These are phyloP conservation scores for Eurytoma adleriae DNA, from an alignment of 2,888 invertebrate genomes.

Conservation along the genomic window DNA sequence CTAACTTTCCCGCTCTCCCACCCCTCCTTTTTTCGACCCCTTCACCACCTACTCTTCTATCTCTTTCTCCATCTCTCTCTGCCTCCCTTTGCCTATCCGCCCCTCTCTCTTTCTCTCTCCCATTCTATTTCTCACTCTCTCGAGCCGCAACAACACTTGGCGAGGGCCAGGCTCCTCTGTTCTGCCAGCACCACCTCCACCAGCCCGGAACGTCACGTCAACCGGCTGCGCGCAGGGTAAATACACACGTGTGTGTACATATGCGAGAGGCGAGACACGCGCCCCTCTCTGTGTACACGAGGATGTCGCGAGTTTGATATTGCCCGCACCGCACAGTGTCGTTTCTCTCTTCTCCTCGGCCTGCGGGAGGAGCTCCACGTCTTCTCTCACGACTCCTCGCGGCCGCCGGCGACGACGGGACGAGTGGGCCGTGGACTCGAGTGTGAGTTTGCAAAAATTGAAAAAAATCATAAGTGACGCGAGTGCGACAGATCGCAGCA, in stretches of 20 bases:
- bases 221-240: conserved; percentile 21
- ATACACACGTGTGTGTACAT: conserved; percentile 48
- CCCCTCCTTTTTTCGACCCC: conserved; percentile 3
- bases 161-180: neutral
- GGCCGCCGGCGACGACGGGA: neutral
- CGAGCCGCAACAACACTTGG: conserved; percentile 12
- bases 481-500: neutral
- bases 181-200: conserved; percentile 42
- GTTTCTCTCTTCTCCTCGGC: conserved; percentile 21
- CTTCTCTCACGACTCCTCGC: too few relatives aligned
- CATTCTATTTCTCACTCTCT: conserved; percentile 54
- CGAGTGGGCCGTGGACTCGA: neutral
- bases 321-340: conserved; percentile 10
- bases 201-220: neutral
- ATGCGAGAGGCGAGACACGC: conserved; percentile 8
- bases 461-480: conserved; percentile 1
- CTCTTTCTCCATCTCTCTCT: conserved; percentile 27
- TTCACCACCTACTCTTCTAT: neutral
- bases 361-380: neutral
- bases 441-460: neutral
- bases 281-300: conserved; percentile 2
- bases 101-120: conserved; percentile 12
- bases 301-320: conserved; percentile 28
- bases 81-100: conserved; percentile 37
- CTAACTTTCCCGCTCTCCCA: conserved; percentile 2